Evolutionary conservation across 2,888 invertebrate genomes (phyloP).

Genomic region (Oligia latruncula): DNA sequence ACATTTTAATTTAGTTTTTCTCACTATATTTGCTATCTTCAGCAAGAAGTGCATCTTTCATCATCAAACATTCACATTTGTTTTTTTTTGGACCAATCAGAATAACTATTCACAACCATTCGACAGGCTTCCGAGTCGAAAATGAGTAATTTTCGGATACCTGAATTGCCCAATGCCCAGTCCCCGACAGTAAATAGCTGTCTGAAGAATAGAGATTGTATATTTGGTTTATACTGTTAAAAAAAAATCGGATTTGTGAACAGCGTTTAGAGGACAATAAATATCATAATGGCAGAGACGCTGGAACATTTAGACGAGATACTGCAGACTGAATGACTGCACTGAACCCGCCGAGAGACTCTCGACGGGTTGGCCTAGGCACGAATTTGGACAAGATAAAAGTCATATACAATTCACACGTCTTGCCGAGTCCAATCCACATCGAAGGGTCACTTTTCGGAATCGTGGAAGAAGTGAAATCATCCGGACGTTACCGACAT

Average conservation of each 20-base stretch:
- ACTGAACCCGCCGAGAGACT: too few relatives aligned
- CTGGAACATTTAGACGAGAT: too few relatives aligned
- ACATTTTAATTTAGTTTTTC: not conserved
- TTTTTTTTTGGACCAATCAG: not conserved
- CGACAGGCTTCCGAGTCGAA: not conserved
- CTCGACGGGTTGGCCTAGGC: too few relatives aligned
- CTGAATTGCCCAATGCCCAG: not conserved
- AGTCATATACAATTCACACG: too few relatives aligned
- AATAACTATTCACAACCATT: not conserved
- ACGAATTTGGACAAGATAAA: too few relatives aligned
- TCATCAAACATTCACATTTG: not conserved
- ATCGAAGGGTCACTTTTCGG: too few relatives aligned
- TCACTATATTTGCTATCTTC: not conserved
- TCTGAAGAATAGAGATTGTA: not conserved
- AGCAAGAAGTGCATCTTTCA: conserved; percentile 13
- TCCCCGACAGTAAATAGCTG: not conserved
- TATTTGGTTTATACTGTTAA: not conserved
- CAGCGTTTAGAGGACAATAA: not conserved
- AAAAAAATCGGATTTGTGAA: not conserved
- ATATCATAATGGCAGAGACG: too few relatives aligned
- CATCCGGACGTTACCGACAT: too few relatives aligned
- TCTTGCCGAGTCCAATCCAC: too few relatives aligned
- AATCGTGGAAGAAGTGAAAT: too few relatives aligned
- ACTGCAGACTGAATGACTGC: too few relatives aligned
- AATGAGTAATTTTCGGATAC: not conserved